A percentile compares a stretch with the other conserved stretches of the same genome.
These are phyloP conservation scores for Lindbergichthys nudifrons DNA, from an alignment of 2,797 vertebrate species.

Conservation along the genomic window DNA sequence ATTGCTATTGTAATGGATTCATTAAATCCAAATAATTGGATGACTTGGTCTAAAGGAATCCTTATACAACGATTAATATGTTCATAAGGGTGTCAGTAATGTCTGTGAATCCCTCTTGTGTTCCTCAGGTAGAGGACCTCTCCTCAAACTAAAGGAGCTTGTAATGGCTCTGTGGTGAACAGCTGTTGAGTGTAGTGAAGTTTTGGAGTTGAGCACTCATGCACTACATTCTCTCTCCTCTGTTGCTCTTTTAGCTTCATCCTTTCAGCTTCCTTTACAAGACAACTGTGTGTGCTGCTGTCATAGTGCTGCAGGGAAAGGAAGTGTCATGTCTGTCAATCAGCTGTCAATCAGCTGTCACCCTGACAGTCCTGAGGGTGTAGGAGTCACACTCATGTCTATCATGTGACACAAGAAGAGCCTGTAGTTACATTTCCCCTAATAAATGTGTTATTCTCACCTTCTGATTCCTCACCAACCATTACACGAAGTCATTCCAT, in stretches of 20 bases:
- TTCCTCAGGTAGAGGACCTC: neutral
- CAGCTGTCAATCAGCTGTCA: slow-evolving; percentile 33
- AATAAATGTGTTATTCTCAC: slow-evolving; percentile 17
- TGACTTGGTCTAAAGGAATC: neutral
- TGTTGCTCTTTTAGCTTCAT: neutral
- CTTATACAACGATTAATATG: neutral
- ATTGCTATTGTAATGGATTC: too few species aligned
- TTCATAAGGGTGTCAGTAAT: too few species aligned
- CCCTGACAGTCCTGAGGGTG: slow-evolving; percentile 41
- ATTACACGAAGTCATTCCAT: neutral
- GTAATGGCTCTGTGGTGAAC: neutral
- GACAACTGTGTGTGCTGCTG: neutral
- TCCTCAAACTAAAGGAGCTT: neutral
- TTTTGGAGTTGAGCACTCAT: neutral
- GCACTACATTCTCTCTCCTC: neutral
- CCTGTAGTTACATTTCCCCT: neutral
- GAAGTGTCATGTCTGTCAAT: slow-evolving; percentile 56
- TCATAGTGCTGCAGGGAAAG: slow-evolving; percentile 25
- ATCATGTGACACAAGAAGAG: slow-evolving; percentile 18
- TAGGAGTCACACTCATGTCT: slow-evolving; percentile 12
- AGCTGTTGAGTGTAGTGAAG: neutral
- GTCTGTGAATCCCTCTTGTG: neutral
- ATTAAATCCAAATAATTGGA: neutral
- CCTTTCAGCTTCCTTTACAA: neutral
- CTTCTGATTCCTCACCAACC: slow-evolving; percentile 6